These are phyloP conservation scores for Myotis findleyi DNA, from an alignment of 2,797 vertebrate species.

Conservation along the genomic window DNA sequence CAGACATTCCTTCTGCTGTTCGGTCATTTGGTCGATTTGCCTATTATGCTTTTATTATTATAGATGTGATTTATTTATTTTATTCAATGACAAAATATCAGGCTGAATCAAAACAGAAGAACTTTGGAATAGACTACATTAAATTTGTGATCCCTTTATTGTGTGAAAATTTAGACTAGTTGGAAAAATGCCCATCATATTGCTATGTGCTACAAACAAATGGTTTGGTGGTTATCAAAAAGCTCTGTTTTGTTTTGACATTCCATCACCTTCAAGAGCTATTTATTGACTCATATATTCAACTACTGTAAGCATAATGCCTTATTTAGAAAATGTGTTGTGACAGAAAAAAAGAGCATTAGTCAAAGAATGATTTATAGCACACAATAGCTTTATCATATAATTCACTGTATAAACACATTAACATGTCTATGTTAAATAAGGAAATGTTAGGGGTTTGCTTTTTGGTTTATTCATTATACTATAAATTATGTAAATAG, in stretches of 20 bases:
- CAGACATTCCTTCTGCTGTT: no score
- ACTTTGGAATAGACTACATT: not conserved
- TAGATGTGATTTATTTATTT: not conserved
- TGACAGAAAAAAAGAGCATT: constrained; percentile 56
- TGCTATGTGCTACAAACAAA: not conserved
- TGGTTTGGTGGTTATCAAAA: constrained; percentile 58
- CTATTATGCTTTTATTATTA: no score
- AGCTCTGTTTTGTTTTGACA: constrained; percentile 42
- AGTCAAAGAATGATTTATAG: constrained; percentile 66
- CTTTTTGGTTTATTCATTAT: constrained; percentile 25
- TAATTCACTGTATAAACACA: constrained; percentile 59
- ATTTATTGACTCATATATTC: constrained; percentile 70
- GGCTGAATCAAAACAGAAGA: not conserved
- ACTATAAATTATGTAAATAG: not conserved
- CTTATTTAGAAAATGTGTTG: constrained; percentile 66
- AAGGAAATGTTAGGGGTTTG: not conserved
- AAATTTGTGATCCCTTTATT: constrained; percentile 10
- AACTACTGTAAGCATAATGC: constrained; percentile 64
- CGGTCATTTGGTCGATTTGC: no score
- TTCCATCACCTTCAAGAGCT: constrained; percentile 68
- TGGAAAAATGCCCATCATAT: not conserved
- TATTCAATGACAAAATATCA: not conserved
- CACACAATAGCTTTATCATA: constrained; percentile 31
- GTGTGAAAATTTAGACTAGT: constrained; percentile 13
- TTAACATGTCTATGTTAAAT: constrained; percentile 44